Base-by-base conservation (phyloP, 1,140 invertebrate genomes). In the Lepidurus couesii region DNA sequence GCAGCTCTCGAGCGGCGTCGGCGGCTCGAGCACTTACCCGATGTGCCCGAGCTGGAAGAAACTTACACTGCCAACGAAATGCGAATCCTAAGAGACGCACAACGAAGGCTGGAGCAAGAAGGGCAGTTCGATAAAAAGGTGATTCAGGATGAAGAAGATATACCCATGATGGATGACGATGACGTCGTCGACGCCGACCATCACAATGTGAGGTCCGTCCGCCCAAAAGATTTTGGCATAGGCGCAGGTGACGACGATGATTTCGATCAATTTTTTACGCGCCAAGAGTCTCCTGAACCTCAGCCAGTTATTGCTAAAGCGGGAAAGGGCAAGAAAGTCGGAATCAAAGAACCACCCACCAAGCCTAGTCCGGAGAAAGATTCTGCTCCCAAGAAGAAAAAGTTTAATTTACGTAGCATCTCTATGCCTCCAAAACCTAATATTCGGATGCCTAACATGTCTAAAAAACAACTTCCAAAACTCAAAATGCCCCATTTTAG, bases 341-440 rank as follows among this genome's bases (percentile, higher is more conserved):
- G 26, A 42, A 21, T 42, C 13, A 45, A 24, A 10, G 34, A 75
- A 21, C 42, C 74, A 7, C 13, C 11, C 1, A 11, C n/a, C 9
- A 42, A 24, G 21, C 13, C 44, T 13, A 42, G 7, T 43, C 9
- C 13, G 26, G 43, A 21, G 42, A 10, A 42, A 79, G 75, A 79
- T 10, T 74, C 13, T 3, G 34, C 34, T 44, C 44, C 26, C 44
- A 79, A 44, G 78, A 75, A 16, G 73, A 75, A 43, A 7, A 79
- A 75, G 75, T 79, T 79, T 24, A 79, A 79, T 24, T 26, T 79
- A 8, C 44, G 65, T 10, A 79, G 73, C 24, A 79, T 79, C 24
- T 42, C 74, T 53, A 75, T 79, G 44, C 78, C 78, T 24, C 65
- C 65, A 45, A 79, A 79, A 43, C 42, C 78, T 9, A 79, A 79